phyloP scores from a whole-genome alignment of 2,888 invertebrate genomes.

The Serrognathus titanus region DNA sequence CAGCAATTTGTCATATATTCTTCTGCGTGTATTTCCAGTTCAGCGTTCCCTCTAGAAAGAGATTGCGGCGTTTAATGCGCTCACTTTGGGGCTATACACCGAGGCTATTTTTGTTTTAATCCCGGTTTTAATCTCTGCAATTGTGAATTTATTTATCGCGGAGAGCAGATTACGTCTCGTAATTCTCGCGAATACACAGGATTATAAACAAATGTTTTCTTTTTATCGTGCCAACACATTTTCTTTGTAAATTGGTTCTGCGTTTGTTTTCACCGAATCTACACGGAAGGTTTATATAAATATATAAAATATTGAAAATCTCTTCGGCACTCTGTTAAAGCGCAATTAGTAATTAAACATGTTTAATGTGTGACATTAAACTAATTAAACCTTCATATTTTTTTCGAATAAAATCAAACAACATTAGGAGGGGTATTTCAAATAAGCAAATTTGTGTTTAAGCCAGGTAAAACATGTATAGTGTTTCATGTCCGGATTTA shows the following conservation, averaged over 20 bases:
- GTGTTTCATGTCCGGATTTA: background rate
- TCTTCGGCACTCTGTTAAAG: background rate
- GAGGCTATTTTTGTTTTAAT: constrained; percentile 13
- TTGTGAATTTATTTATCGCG: constrained; percentile 27
- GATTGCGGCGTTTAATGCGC: constrained; percentile 1
- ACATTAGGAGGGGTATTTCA: too few species aligned
- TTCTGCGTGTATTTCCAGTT: background rate
- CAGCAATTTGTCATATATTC: background rate
- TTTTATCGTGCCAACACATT: constrained; percentile 12
- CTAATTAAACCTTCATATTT: too few species aligned
- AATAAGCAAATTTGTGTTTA: too few species aligned
- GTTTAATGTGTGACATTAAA: too few species aligned
- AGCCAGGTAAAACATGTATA: too few species aligned
- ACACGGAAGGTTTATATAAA: background rate
- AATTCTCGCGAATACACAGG: constrained; percentile 21
- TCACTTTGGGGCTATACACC: background rate
- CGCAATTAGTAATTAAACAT: too few species aligned
- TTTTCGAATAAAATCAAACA: too few species aligned
- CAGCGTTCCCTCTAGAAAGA: background rate
- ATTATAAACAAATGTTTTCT: constrained; percentile 22
- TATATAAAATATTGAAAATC: background rate
- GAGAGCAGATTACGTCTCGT: constrained; percentile 26
- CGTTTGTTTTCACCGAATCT: background rate
- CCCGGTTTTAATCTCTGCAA: constrained; percentile 28
- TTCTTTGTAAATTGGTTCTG: constrained; percentile 7